phyloP scores from a whole-genome alignment of 2,113 vertebrate genomes.

The Plectropomus leopardus region DNA sequence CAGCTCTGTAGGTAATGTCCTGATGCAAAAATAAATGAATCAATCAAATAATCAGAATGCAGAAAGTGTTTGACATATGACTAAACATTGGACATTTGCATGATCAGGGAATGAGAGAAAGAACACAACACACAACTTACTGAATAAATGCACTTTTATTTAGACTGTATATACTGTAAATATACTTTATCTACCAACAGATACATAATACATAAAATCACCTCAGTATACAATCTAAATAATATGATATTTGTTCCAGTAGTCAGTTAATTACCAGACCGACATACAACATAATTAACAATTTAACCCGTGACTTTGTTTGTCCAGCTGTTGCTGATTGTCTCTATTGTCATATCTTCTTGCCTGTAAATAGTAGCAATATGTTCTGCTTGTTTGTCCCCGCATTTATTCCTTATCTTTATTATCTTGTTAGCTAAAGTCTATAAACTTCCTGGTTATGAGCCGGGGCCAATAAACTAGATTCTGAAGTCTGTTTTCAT shows the following conservation, averaged over 20 bases:
- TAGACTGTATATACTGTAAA: too few species aligned
- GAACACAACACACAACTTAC: too few species aligned
- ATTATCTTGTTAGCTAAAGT: neutral
- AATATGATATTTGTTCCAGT: neutral
- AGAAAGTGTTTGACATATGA: too few species aligned
- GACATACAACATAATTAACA: neutral
- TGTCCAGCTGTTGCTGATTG: slow-evolving; percentile 2
- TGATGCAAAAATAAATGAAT: too few species aligned
- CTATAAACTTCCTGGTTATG: slow-evolving; percentile 6
- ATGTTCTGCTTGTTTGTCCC: neutral
- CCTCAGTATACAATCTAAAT: too few species aligned
- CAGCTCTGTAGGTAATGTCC: too few species aligned
- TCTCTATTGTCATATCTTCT: neutral
- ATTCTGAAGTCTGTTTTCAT: neutral
- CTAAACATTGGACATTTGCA: too few species aligned
- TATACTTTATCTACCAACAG: too few species aligned
- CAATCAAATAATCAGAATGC: too few species aligned
- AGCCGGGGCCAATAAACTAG: neutral
- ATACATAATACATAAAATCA: too few species aligned
- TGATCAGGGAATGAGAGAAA: too few species aligned
- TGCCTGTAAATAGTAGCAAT: neutral
- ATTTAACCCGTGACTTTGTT: neutral
- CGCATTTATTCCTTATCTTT: neutral
- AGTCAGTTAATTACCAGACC: neutral
- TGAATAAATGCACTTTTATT: too few species aligned